phyloP scores from a whole-genome alignment of 2,888 invertebrate species.

The Drosophila ustulata region DNA sequence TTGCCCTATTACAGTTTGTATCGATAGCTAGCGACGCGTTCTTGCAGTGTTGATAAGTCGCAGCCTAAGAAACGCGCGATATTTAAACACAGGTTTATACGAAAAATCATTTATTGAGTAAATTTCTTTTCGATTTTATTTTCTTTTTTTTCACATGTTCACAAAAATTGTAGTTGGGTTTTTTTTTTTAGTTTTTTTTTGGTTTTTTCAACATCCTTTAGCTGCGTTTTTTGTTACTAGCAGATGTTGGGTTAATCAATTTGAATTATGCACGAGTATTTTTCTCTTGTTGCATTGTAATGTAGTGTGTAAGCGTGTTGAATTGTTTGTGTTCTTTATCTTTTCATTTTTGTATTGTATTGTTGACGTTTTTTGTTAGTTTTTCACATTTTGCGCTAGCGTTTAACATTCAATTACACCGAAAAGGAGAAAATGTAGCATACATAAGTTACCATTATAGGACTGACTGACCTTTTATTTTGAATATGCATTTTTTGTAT shows the following conservation, averaged over 20 bases:
- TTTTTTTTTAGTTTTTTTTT: constrained; percentile 41
- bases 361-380: constrained; percentile 20
- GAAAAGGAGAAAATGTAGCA: constrained; percentile 55
- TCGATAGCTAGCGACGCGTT: neutral
- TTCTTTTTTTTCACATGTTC: constrained; percentile 49
- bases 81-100: constrained; percentile 50
- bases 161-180: constrained; percentile 52
- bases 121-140: constrained; percentile 70
- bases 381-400: constrained; percentile 55
- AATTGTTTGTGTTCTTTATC: constrained; percentile 30
- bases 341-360: constrained; percentile 23
- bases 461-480: constrained; percentile 21
- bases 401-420: constrained; percentile 75
- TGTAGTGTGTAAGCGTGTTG: constrained; percentile 29
- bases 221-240: constrained; percentile 35
- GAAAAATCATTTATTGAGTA: constrained; percentile 80
- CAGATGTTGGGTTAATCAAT: constrained; percentile 37
- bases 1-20: neutral
- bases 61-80: neutral
- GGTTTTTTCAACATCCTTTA: constrained; percentile 40
- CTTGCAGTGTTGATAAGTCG: neutral
- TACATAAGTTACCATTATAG: constrained; percentile 21
- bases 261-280: constrained; percentile 20
- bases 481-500: constrained; percentile 4
- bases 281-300: constrained; percentile 22